Conservation (phyloP, 2,797 vertebrate genomes). For the Tiaroga cobitis region DNA sequence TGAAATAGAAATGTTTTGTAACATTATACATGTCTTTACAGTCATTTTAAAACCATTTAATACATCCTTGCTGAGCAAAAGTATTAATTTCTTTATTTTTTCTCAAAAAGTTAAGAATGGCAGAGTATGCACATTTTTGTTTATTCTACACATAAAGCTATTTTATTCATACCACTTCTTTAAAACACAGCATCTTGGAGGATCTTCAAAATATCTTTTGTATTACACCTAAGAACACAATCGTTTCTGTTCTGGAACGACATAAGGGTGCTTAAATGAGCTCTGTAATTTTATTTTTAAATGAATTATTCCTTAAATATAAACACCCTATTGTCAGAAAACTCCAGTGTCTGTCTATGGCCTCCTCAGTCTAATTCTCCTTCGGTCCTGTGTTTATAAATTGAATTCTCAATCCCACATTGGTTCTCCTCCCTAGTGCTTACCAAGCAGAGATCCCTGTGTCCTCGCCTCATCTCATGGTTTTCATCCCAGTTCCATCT, state of each 20-base stretch:
- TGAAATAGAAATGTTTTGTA: background rate
- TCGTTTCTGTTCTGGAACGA: background rate
- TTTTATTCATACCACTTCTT: background rate
- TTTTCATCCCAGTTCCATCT: conserved; percentile 27
- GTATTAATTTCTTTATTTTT: too few relatives aligned
- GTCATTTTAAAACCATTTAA: background rate
- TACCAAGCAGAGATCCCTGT: background rate
- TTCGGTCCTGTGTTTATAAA: conserved; percentile 2
- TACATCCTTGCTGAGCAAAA: too few relatives aligned
- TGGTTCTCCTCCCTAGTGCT: background rate
- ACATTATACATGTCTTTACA: background rate
- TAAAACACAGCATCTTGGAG: background rate
- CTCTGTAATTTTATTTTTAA: background rate
- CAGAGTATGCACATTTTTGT: too few relatives aligned
- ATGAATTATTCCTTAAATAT: background rate
- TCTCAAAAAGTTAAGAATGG: background rate
- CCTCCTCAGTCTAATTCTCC: conserved; percentile 19
- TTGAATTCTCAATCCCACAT: conserved; percentile 1
- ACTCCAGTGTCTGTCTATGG: background rate
- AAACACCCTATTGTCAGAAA: background rate
- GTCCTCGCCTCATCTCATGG: background rate
- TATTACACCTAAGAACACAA: background rate
- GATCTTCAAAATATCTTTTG: background rate
- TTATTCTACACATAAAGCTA: background rate
- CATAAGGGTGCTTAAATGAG: background rate